Conservation (phyloP, 2,113 vertebrate genomes). For the Hylia prasina region DNA sequence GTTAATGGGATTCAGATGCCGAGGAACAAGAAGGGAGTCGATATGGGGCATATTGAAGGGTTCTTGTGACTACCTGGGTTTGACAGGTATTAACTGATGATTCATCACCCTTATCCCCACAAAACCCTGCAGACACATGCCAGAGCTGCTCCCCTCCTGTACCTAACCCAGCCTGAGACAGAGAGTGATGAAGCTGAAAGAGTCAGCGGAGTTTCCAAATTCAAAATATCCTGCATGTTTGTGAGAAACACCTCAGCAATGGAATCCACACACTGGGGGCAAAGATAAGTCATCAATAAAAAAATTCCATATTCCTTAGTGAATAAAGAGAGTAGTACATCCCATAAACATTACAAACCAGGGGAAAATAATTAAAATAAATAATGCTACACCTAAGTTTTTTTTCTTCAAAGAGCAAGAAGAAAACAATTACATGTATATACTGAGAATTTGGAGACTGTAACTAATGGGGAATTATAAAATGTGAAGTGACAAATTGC, state of each 20-base stretch:
- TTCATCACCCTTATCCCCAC: not conserved
- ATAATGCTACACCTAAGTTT: not conserved
- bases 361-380: not conserved
- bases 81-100: constrained; percentile 16
- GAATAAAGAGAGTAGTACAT: not conserved
- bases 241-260: not conserved
- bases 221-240: not conserved
- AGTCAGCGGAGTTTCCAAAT: not conserved
- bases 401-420: not conserved
- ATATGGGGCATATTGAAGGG: not conserved
- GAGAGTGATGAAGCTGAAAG: not conserved
- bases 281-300: not conserved
- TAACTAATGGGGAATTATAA: not conserved
- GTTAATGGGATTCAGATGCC: constrained; percentile 72
- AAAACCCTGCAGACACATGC: not conserved
- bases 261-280: not conserved
- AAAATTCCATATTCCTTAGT: not conserved
- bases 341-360: not conserved
- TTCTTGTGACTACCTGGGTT: constrained; percentile 5
- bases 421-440: not conserved
- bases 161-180: not conserved
- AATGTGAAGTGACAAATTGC: not conserved
- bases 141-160: not conserved
- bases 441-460: not conserved
- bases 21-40: constrained; percentile 59